Conservation (phyloP, 2,888 invertebrate species). For the Aspidapion aeneum region DNA sequence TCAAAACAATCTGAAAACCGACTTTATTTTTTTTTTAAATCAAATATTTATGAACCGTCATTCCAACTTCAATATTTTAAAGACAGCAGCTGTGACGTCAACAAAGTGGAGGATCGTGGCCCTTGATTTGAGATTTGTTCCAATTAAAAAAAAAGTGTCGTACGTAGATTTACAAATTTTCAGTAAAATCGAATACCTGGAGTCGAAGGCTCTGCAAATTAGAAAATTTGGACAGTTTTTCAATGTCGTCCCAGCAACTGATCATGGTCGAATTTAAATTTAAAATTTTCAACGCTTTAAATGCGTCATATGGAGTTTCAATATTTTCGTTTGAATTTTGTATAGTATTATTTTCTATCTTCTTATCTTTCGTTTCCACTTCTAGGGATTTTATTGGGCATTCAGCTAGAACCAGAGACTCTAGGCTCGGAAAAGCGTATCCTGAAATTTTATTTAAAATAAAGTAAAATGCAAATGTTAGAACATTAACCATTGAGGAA, state of each 20-base stretch:
- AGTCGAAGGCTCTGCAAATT: constrained; percentile 79
- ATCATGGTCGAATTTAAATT: constrained; percentile 84
- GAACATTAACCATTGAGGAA: too few relatives aligned
- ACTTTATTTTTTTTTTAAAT: too few relatives aligned
- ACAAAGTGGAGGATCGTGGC: too few relatives aligned
- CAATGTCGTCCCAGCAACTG: constrained; percentile 86
- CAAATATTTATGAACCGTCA: too few relatives aligned
- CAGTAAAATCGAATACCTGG: constrained; percentile 54
- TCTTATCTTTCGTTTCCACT: constrained; percentile 19
- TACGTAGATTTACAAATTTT: too few relatives aligned
- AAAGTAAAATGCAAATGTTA: too few relatives aligned
- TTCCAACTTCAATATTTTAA: too few relatives aligned
- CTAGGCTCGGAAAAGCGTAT: constrained; percentile 79
- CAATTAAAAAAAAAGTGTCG: too few relatives aligned
- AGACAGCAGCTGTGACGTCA: too few relatives aligned
- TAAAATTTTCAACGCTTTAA: constrained; percentile 68
- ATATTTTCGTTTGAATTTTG: constrained; percentile 16
- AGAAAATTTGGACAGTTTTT: constrained; percentile 79
- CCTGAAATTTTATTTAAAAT: too few relatives aligned
- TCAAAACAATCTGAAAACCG: too few relatives aligned
- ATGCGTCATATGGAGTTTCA: constrained; percentile 57
- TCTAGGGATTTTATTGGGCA: constrained; percentile 67
- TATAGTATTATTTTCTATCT: not conserved
- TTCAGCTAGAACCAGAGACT: constrained; percentile 81
- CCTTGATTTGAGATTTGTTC: too few relatives aligned